These are phyloP conservation scores for Rhaphigaster nebulosa DNA, from an alignment of 2,888 invertebrate species.

Conservation along the genomic window DNA sequence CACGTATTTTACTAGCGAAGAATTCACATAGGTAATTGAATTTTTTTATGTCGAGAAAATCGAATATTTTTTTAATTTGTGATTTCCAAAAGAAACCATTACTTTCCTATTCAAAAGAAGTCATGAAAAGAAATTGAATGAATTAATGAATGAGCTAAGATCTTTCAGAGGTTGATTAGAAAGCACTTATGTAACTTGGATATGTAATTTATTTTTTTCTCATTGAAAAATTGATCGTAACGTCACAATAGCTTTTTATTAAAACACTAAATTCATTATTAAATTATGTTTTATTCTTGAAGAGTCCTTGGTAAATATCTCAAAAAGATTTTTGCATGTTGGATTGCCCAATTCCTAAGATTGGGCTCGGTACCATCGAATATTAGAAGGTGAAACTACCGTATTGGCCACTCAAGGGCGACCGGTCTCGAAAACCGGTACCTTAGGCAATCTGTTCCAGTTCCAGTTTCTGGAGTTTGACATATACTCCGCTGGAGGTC, in stretches of 20 bases:
- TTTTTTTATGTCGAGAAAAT: too few relatives aligned
- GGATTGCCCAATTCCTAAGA: neutral
- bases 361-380: neutral
- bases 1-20: neutral
- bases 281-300: neutral
- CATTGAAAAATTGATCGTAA: neutral
- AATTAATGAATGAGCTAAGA: neutral
- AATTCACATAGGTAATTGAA: neutral
- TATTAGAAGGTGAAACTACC: constrained; percentile 41
- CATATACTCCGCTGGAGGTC: neutral
- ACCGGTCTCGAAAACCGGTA: constrained; percentile 30
- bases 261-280: neutral
- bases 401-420: constrained; percentile 20
- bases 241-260: neutral
- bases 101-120: neutral
- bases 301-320: neutral
- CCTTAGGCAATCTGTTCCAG: constrained; percentile 24
- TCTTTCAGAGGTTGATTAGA: neutral
- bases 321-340: neutral
- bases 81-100: neutral
- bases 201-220: neutral
- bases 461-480: constrained; percentile 28
- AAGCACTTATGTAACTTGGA: neutral
- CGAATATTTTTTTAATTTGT: too few relatives aligned
- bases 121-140: neutral